Conservation (phyloP, 2,888 invertebrate genomes). For the Drosophila demipolita region DNA sequence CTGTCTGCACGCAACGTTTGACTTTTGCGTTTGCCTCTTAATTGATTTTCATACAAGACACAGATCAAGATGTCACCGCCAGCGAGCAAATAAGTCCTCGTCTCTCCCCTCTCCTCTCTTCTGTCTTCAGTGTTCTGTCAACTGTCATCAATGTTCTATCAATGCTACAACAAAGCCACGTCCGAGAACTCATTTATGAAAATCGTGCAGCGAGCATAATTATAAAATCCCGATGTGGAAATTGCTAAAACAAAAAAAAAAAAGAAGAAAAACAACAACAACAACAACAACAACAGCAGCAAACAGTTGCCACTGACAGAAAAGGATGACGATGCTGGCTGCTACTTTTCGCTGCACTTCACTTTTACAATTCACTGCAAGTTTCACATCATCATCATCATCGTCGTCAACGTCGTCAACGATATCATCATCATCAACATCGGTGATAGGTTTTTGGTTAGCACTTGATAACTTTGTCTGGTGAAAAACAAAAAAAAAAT, state of each 20-base stretch:
- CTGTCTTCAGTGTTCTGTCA: constrained; percentile 17
- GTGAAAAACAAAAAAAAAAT: constrained; percentile 6
- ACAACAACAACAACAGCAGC: not conserved
- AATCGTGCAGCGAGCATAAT: constrained; percentile 60
- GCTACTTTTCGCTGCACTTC: constrained; percentile 54
- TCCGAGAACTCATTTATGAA: constrained; percentile 59
- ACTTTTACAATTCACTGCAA: constrained; percentile 64
- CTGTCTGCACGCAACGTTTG: constrained; percentile 55
- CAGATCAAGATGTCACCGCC: constrained; percentile 69
- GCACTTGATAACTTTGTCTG: constrained; percentile 70
- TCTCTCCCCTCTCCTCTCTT: not conserved
- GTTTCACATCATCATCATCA: constrained; percentile 48
- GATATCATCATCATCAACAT: constrained; percentile 18
- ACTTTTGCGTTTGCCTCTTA: constrained; percentile 64
- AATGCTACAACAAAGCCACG: constrained; percentile 45
- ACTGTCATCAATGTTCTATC: constrained; percentile 24
- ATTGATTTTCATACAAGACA: constrained; percentile 75
- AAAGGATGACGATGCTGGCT: constrained; percentile 45
- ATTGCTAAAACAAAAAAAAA: constrained; percentile 45
- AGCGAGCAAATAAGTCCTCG: constrained; percentile 23
- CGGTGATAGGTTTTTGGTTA: constrained; percentile 62
- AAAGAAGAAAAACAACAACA: not conserved
- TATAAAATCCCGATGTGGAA: constrained; percentile 59
- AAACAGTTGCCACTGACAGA: constrained; percentile 40
- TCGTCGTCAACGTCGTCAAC: constrained; percentile 5